Evolutionary conservation across 2,797 vertebrate genomes (phyloP), one percentile per base, ranked within the genome.

Genomic region (Myotis pilosus): DNA sequence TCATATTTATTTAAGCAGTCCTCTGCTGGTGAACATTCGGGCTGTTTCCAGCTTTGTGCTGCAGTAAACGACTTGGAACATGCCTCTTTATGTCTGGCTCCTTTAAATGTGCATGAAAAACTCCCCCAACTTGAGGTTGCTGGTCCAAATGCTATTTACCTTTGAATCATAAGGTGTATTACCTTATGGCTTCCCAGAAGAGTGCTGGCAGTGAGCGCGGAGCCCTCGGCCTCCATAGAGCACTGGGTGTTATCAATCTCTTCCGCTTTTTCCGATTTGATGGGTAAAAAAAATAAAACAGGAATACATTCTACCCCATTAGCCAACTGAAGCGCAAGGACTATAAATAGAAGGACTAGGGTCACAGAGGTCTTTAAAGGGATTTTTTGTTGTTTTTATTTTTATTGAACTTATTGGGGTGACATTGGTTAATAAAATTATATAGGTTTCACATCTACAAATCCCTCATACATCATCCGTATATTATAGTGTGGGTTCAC

Each of bases 91-190:
- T 19, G 9, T 84, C 28, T 83, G 79, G 22, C 9, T 57, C 16
- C 62, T 51, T 91, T 86, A 83, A 66, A 75, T 75, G 30, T 94
- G 49, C 49, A 30, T 79, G 85, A 94, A 75, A 94, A 86, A 60
- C 71, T 68, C 8, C 30, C 69, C 13, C 25, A 75, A 36, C 0
- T n/a, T 41, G 36, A 71, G 9, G 68, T 38, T 75, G 36, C 28
- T 82, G 30, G 76, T 92, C 57, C 47, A 36, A 79, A 87, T 44
- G 15, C 6, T 44, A 7, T 38, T 74, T 41, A 79, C 36, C 41
- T 87, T 95, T 85, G 49, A 83, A 15, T 84, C 66, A 6, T 69
- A 47, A 30, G 30, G 8, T 33, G 71, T 28, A 1, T 76, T 62
- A 25, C 16, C 47, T 16, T 69, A 57, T 53, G n/a, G 13, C 51